Evolutionary conservation across 2,888 invertebrate species (phyloP), one percentile per base, ranked within the genome.

Genomic region (Drosophila koepferae): DNA sequence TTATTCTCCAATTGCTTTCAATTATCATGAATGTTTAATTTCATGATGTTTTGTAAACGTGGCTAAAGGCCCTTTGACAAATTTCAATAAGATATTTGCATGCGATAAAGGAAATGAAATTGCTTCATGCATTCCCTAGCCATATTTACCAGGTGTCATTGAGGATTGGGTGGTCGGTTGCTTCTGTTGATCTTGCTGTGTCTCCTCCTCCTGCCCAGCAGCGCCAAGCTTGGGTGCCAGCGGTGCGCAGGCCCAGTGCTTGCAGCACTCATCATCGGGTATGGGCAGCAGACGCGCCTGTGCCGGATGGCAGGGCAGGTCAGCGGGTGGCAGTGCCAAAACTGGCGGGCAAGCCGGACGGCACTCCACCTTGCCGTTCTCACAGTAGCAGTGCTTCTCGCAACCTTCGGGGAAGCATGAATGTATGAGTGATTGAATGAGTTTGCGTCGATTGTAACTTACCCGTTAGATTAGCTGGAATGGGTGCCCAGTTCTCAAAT

Each of bases 311-410:
- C 98, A 98, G 2, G 95, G 95, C 67, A 98, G 92, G 63, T 94
- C 95, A 38, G 95, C 93, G 0, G 98, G 98, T 0, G 98, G 98
- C 36, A 95, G 86, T 0, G 96, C 95, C 1, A 97, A 94, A 0
- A 98, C 95, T 0, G 96, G 96, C 2, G 96, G 95, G 93, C 98
- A 98, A 16, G 96, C 95, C 43, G 96, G 95, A 78, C 96, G 96
- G 87, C 98, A 98, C 73, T 97, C 96, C 20, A 98, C 94, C 78
- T 96, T 97, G 18, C 98, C 97, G 92, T 96, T 96, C 92, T 98
- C 97, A 90, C 98, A 98, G 91, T 96, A 97, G 90, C 98, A 98
- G 80, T 96, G 95, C 81, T 96, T 95, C 74, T 97, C 97, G 90
- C 98, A 98, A 59, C 97, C 97, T 92, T 74, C 5, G 28, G 48